Evolutionary conservation across 2,113 vertebrate species (phyloP).

Genomic region (Furnarius figulus): DNA sequence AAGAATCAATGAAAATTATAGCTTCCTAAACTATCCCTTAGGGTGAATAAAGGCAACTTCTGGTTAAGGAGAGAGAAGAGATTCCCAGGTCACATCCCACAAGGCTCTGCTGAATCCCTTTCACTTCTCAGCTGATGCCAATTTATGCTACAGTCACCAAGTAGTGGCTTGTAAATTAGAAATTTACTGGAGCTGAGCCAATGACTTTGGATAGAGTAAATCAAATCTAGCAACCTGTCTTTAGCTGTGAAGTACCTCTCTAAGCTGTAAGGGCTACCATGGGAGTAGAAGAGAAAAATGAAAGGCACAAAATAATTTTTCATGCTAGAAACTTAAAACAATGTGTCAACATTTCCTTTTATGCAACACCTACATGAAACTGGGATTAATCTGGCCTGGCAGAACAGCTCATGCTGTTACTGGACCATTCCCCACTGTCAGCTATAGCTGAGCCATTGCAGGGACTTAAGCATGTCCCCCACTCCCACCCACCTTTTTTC

Average conservation of each 20-base stretch:
- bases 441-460: not conserved
- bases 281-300: not conserved
- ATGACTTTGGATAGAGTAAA: not conserved
- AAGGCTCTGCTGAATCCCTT: not conserved
- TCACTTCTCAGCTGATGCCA: not conserved
- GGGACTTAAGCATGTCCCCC: not conserved
- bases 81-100: not conserved
- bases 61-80: not conserved
- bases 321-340: not conserved
- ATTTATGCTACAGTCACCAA: not conserved
- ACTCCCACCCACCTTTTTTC: not conserved
- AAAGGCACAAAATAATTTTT: not conserved
- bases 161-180: not conserved
- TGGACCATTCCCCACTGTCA: not conserved
- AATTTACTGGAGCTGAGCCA: not conserved
- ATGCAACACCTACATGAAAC: not conserved
- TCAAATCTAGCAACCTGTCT: not conserved
- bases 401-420: not conserved
- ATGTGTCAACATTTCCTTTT: not conserved
- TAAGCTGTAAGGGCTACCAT: not conserved
- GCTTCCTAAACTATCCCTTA: not conserved
- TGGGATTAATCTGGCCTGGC: not conserved
- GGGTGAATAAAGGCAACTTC: not conserved
- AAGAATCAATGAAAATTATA: not conserved
- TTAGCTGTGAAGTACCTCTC: not conserved